Conservation (phyloP, 2,797 vertebrate genomes). For the Carduelis carduelis region DNA sequence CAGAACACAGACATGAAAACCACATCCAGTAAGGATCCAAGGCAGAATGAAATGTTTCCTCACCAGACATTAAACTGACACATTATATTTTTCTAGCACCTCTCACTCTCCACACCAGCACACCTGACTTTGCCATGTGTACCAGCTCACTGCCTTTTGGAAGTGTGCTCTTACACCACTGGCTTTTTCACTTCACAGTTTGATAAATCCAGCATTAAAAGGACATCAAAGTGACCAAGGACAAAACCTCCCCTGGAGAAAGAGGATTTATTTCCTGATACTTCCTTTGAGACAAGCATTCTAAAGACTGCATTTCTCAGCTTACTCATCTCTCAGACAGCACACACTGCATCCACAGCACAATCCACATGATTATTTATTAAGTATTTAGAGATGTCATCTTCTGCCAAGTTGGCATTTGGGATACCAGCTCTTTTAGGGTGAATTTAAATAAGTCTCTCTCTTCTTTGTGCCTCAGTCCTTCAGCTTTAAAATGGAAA, state of each 20-base stretch:
- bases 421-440: background rate
- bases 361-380: background rate
- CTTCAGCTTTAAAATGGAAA: background rate
- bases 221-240: background rate
- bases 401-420: background rate
- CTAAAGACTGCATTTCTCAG: background rate
- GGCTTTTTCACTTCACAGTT: background rate
- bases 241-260: background rate
- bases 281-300: background rate
- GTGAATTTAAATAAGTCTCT: background rate
- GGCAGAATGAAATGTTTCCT: background rate
- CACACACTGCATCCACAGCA: background rate
- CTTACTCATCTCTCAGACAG: background rate
- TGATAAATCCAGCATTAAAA: background rate
- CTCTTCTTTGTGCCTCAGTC: background rate
- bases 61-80: background rate
- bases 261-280: background rate
- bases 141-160: background rate
- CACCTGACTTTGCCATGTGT: rapidly evolving
- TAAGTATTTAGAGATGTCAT: background rate
- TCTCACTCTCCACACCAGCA: background rate
- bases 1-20: background rate
- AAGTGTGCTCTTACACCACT: background rate
- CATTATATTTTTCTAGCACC: background rate
- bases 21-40: background rate